Base-by-base conservation (phyloP, 2,113 vertebrate genomes). In the Megatriorchis doriae region DNA sequence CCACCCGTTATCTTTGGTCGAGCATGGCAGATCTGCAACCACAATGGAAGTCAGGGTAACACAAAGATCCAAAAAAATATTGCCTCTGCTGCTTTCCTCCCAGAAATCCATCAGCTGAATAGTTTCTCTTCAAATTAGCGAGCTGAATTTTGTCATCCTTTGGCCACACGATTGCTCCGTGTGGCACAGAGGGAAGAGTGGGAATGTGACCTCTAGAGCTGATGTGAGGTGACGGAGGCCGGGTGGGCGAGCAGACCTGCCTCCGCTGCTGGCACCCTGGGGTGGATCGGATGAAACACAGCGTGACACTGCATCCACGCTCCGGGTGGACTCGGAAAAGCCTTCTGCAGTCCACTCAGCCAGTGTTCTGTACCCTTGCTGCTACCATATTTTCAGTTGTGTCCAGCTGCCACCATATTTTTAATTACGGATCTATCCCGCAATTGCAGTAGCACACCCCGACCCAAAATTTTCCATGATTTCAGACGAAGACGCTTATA, bases 1-100 rank as follows among this genome's bases (percentile, higher is more conserved):
- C 17, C 59, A 50, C 29, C 9, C 6, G 0, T 16, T 52, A 27
- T 25, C 34, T 73, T 47, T 12, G 14, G 13, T 74, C 2, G 0
- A 88, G 18, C 43, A 20, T 0, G 7, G 70, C 27, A 43, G 25
- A 72, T 72, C 42, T 45, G 65, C 70, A 82, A 42, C 36, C 53
- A 6, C 26, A 19, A 12, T 7, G 6, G 34, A 38, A 47, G 31
- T 23, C 63, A 45, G n/a, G 11, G 63, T 58, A 47, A 34, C 13
- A 15, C 0, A n/a, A 20, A 71, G n/a, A 56, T 31, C 7, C 9
- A 45, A 25, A 34, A 36, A 53, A 16, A 17, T 2, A 22, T 3
- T 27, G 9, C 16, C 21, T 52, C 15, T 29, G 15, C 21, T 72
- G 25, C 29, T 58, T 50, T 56, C 40, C 53, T 82, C 29, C 59